These are phyloP conservation scores for Cuniculus paca DNA, from an alignment of 2,797 vertebrate species.

Conservation along the genomic window DNA sequence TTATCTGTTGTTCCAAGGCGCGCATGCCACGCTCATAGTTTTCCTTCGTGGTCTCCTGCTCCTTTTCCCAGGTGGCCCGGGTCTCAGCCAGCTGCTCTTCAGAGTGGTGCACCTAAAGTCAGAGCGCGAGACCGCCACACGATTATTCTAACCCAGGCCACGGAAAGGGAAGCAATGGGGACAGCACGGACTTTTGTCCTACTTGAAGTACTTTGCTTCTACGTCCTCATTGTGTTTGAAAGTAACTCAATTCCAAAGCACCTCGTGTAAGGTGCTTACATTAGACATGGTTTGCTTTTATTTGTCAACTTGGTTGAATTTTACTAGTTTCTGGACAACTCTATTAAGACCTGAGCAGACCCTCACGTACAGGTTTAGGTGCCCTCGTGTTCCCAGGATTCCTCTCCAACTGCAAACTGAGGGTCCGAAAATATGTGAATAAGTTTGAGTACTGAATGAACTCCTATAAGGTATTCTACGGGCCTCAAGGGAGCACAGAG, in stretches of 20 bases:
- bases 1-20: slow-evolving; percentile 83
- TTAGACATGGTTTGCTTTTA: neutral
- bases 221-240: slow-evolving; percentile 22
- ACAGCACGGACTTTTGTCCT: neutral
- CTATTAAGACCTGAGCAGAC: slow-evolving; percentile 2
- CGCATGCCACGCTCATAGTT: slow-evolving; percentile 88
- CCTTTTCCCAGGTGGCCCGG: slow-evolving; percentile 87
- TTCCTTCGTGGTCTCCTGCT: slow-evolving; percentile 87
- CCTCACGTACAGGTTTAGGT: neutral
- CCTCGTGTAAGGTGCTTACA: neutral
- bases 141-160: neutral
- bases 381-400: neutral
- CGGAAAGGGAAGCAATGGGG: fast-evolving
- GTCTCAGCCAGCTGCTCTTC: slow-evolving; percentile 90
- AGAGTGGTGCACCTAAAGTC: slow-evolving; percentile 85
- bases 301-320: slow-evolving; percentile 22
- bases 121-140: neutral
- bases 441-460: slow-evolving; percentile 35
- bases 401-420: neutral
- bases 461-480: neutral
- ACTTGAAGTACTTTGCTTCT: neutral
- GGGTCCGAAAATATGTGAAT: slow-evolving; percentile 6
- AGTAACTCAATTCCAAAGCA: slow-evolving; percentile 11
- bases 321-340: slow-evolving; percentile 55
- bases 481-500: neutral